Evolutionary conservation across 1,140 invertebrate genomes (phyloP), one percentile per base, ranked within the genome.

Genomic region (Anthonomus grandis): DNA sequence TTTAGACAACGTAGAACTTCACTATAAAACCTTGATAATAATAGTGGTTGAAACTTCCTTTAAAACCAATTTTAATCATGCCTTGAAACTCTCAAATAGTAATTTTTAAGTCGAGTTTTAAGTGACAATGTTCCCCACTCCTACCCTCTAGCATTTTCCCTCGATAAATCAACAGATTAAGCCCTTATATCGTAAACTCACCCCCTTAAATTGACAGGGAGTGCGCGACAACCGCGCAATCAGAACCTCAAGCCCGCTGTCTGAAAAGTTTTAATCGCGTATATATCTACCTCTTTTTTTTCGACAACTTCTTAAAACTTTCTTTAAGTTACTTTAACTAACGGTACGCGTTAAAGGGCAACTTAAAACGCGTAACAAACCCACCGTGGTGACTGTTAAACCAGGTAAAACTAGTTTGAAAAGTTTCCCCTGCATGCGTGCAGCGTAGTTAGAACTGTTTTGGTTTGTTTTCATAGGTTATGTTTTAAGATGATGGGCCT

Each of bases 191-290:
- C n/a, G n/a, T n/a, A n/a, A n/a, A n/a, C n/a, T n/a, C n/a, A n/a
- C n/a, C n/a, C n/a, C n/a, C n/a, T n/a, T n/a, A n/a, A n/a, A n/a
- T n/a, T n/a, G n/a, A n/a, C n/a, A n/a, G n/a, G n/a, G n/a, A n/a
- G n/a, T n/a, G n/a, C n/a, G n/a, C n/a, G 54, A 23, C 54, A 57
- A 48, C 46, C 5, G 8, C 46, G 54, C 54, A 8, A 27, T 23
- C 45, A 57, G 49, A 46, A 39, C 19, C 54, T 24, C 38, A 36
- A 59, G 42, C 49, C 57, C 57, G 57, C 38, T 45, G 49, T 59
- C 49, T 50, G 57, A 59, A 59, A 59, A 59, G 48, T 59, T 59
- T 59, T 54, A 54, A 53, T 53, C 57, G 51, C 57, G 57, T 24
- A 59, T 55, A n/a, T 48, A 53, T 59, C 51, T 47, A 36, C 34